These are phyloP conservation scores for Clivina fossor DNA, from an alignment of 2,888 invertebrate genomes.

Conservation along the genomic window DNA sequence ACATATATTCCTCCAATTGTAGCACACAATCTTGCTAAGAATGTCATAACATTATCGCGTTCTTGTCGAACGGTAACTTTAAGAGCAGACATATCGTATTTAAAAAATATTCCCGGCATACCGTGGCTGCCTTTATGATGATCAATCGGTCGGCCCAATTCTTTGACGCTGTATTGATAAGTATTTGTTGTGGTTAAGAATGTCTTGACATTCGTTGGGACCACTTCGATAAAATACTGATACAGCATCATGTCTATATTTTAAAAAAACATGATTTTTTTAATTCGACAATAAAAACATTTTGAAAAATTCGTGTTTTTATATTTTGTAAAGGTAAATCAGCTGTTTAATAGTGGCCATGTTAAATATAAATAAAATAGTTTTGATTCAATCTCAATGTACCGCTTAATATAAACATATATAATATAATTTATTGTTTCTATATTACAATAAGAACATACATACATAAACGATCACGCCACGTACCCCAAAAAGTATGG, in stretches of 20 bases:
- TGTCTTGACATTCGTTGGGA: slow-evolving; percentile 90
- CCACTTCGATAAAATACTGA: slow-evolving; percentile 95
- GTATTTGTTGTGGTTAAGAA: slow-evolving; percentile 73
- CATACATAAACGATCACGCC: too few relatives aligned
- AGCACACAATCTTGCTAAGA: slow-evolving; percentile 85
- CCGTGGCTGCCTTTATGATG: slow-evolving; percentile 83
- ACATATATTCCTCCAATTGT: slow-evolving; percentile 92
- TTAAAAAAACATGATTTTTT: slow-evolving; percentile 41
- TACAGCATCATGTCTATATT: slow-evolving; percentile 75
- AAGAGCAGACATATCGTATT: slow-evolving; percentile 90
- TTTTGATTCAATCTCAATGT: too few relatives aligned
- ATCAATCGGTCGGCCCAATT: slow-evolving; percentile 77
- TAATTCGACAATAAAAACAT: background rate
- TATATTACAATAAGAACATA: too few relatives aligned
- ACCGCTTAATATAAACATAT: too few relatives aligned
- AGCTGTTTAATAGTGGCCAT: background rate
- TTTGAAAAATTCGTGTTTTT: background rate
- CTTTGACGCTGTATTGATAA: slow-evolving; percentile 93
- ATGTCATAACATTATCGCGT: slow-evolving; percentile 74
- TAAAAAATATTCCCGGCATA: slow-evolving; percentile 91
- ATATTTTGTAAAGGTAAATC: background rate
- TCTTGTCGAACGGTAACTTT: slow-evolving; percentile 82
- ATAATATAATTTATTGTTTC: too few relatives aligned
- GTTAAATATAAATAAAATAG: background rate
- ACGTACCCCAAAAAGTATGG: too few relatives aligned